Evolutionary conservation across 2,113 vertebrate genomes (phyloP), one percentile per base, ranked within the genome.

Genomic region (Phalacrocorax carbo): DNA sequence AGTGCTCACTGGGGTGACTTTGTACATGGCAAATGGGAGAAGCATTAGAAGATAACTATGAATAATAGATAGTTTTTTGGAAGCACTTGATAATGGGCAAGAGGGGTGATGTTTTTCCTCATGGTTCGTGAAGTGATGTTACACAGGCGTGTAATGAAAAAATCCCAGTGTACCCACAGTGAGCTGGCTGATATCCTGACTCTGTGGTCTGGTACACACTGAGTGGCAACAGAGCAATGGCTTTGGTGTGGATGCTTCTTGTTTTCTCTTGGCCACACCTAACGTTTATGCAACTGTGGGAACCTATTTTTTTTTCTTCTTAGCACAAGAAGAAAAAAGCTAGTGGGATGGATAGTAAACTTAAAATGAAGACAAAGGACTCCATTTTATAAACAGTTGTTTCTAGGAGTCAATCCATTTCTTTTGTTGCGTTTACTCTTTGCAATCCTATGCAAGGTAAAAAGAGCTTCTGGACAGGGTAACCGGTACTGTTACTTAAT

Each of bases 121-220:
- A 0, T 61, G n/a, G 10, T 70, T 87, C 17, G 18, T 57, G 11
- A 54, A 44, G 34, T 36, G 18, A 23, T 82, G 55, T 76, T 34
- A 40, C 7, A 3, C 46, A 68, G 71, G 9, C 0, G 0, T 66
- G 38, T 64, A 75, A 12, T 78, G n/a, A 66, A 84, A 70, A 10
- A 44, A 15, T 60, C 17, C 22, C 26, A 25, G 40, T 27, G n/a
- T 55, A 46, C n/a, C 26, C 36, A 21, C 13, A 26, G 20, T 15
- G 38, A 55, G 48, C 70, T 38, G 79, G 30, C 60, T 73, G 86
- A 4, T 66, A 48, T 26, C 13, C 38, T 0, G 7, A 6, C n/a
- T 26, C 36, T 10, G 27, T 29, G 34, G 46, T 77, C 40, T 61
- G 13, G n/a, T 64, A 21, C 0, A 2, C 20, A 4, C 58, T 55